Conservation (phyloP, 2,888 invertebrate genomes). For the Fissipunctia ypsillon region DNA sequence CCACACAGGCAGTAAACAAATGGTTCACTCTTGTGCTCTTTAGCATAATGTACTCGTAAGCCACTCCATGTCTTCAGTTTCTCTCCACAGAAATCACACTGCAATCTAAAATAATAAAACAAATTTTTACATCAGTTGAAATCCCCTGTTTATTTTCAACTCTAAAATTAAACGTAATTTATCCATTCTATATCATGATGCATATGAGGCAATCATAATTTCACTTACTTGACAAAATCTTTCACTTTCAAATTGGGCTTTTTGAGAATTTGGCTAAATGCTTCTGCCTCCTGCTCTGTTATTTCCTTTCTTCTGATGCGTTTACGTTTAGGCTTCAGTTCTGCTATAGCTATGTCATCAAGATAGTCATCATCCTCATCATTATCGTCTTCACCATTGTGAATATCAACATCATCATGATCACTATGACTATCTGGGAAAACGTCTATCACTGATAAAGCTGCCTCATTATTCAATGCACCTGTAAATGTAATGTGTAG, state of each 20-base stretch:
- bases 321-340: conserved; percentile 79
- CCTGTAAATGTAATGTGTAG: conserved; percentile 65
- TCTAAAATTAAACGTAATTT: not conserved
- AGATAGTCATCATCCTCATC: conserved; percentile 76
- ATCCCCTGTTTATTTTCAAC: not conserved
- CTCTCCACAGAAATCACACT: conserved; percentile 80
- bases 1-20: conserved; percentile 83
- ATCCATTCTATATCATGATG: not conserved
- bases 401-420: conserved; percentile 60
- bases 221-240: conserved; percentile 79
- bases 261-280: conserved; percentile 79
- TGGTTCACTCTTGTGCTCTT: conserved; percentile 80
- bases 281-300: conserved; percentile 73
- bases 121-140: not conserved
- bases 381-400: conserved; percentile 62
- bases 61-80: conserved; percentile 80
- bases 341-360: conserved; percentile 81
- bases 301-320: conserved; percentile 74
- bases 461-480: conserved; percentile 75
- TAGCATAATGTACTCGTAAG: conserved; percentile 78
- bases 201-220: not conserved
- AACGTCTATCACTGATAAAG: conserved; percentile 72
- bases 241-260: conserved; percentile 81
- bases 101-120: conserved; percentile 73
- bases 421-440: conserved; percentile 59